Base-by-base conservation (phyloP, 2,113 vertebrate species). In the Megaleporinus macrocephalus region DNA sequence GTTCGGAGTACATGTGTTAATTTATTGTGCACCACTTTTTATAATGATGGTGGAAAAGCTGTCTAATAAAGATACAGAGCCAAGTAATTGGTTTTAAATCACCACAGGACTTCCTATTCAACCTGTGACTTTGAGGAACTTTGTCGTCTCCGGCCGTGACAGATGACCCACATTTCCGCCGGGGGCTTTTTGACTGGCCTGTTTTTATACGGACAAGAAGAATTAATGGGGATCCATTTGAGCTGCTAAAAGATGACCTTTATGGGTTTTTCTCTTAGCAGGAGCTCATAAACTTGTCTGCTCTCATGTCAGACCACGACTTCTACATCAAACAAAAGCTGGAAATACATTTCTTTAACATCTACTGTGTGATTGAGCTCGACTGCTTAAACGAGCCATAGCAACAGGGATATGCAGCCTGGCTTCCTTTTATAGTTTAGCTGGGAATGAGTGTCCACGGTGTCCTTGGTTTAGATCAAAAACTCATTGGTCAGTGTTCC, bases 341-440 rank as follows among this genome's bases (percentile, higher is more conserved):
- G 73, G 30, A 53, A 55, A 73, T 72, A 77, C 59, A 24, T 41
- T 2, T 36, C 62, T 82, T 27, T 63, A 73, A 30, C 59, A 62
- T 1, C 41, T 44, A 11, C 41, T 44, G 41, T 44, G 41, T 82
- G 73, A 82, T 81, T 73, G 73, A 49, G 75, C 26, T 36, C 44
- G 16, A 47, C 30, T 73, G 26, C 24, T 63, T 63, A 51, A 15
- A 51, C 15, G 49, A 16, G 49, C 4, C 18, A 15, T 51, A 16
- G 2, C 3, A 18, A 51, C 14, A 16, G 5, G 49, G 14, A 18
- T 1, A 29, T 26, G 26, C 10, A 5, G 13, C n/a, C 5, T 27
- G 13, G 4, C 12, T 13, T 63, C 15, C 61, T 13, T 6, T 29
- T 63, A 6, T 29, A 27, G 9, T 27, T 26, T 26, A 63, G 61